phyloP scores from a whole-genome alignment of 2,113 vertebrate genomes.

The Callorhinus ursinus region DNA sequence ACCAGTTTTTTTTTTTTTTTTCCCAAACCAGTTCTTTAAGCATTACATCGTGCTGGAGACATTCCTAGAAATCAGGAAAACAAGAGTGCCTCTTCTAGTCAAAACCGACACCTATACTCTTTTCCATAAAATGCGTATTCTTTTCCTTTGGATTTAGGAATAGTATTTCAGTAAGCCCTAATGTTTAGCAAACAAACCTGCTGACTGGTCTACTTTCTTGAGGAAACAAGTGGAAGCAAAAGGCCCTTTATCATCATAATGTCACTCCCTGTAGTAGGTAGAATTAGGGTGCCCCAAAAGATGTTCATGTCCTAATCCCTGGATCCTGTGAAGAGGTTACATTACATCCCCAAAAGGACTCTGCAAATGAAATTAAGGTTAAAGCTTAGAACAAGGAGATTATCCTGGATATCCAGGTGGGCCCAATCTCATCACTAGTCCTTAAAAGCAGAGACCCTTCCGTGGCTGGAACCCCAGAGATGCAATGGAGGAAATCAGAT shows the following conservation, averaged over 20 bases:
- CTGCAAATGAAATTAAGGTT: constrained; percentile 12
- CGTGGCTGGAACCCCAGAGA: constrained; percentile 6
- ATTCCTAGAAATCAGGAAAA: constrained; percentile 20
- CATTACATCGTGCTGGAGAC: neutral
- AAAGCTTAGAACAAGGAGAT: constrained; percentile 8
- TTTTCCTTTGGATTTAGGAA: neutral
- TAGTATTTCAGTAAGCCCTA: neutral
- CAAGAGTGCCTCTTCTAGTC: neutral
- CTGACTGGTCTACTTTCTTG: neutral
- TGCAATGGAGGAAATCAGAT: neutral
- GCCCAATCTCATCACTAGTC: neutral
- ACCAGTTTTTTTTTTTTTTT: neutral
- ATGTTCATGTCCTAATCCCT: neutral
- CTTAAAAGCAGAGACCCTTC: constrained; percentile 10
- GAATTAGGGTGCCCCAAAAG: neutral
- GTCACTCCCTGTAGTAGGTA: neutral
- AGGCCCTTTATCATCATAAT: neutral
- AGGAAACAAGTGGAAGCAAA: neutral
- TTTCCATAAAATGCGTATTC: neutral
- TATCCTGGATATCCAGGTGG: neutral
- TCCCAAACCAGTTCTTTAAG: neutral
- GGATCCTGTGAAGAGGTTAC: neutral
- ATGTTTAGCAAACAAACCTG: neutral
- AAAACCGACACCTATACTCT: constrained; percentile 27
- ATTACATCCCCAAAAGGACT: neutral